Evolutionary conservation across 2,797 vertebrate species (phyloP), one percentile per base, ranked within the genome.

Genomic region (Syngnathus acus): DNA sequence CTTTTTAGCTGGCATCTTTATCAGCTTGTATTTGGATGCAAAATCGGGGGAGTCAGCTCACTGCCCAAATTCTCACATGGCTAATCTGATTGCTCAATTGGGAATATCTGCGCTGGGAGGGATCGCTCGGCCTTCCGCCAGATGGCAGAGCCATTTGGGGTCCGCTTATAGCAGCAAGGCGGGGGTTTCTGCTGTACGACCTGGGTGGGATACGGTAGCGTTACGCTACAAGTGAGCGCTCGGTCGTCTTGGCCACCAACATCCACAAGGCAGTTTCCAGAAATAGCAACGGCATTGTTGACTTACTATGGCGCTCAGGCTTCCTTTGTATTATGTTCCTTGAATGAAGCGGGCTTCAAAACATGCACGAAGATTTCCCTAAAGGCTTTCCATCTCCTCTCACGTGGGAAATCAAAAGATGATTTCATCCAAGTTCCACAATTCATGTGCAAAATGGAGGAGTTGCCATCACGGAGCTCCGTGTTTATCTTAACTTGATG

Each of bases 91-190:
- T 16, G 23, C 69, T 64, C 17, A 69, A 72, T 71, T 54, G 54
- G 62, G 78, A 78, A 85, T 83, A 82, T 55, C 32, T 32, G 32
- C 32, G 32, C 4, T 32, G 57, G 78, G 67, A 65, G 74, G 64
- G 64, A 77, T 73, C 62, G 64, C 42, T 69, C 42, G 61, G 73
- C 64, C 59, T 51, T 68, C 66, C 65, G 75, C 76, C 86, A 85
- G 82, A 83, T 88, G 86, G 81, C 80, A 71, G 72, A 79, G n/a
- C 71, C 68, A 82, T 85, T 80, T 70, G 65, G 67, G 64, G 54
- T 66, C 63, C 74, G 78, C 80, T 83, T 75, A 69, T 78, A 86
- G 81, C 63, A 74, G 74, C 78, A 75, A 80, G 77, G 81, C 75
- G 84, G 72, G 79, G 84, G 32, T 32, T 32, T 78, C 69, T 66